Conservation (phyloP, 35 echinoderm and acorn worm genomes). For the Stichopus chloronotus region DNA sequence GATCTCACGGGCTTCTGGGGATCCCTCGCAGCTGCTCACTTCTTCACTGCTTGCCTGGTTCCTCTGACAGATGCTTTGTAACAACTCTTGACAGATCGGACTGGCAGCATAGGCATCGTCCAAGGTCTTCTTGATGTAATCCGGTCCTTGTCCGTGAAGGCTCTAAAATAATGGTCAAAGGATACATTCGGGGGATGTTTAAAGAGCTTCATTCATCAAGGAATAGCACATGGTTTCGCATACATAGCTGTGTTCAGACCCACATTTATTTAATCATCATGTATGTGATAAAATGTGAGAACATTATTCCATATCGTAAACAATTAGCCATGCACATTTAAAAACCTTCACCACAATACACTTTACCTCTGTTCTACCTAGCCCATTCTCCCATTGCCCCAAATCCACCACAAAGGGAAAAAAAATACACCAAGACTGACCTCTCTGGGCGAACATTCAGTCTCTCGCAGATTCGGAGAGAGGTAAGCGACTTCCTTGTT, state of each 20-base stretch:
- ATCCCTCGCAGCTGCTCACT: background rate
- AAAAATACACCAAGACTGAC: background rate
- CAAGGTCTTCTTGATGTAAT: conserved; percentile 67
- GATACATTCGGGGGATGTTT: too few species aligned
- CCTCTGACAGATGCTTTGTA: conserved; percentile 55
- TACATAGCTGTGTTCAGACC: too few species aligned
- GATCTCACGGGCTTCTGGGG: background rate
- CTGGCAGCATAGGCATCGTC: conserved; percentile 61
- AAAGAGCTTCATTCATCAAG: too few species aligned
- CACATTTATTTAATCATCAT: too few species aligned
- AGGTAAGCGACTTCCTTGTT: conserved; percentile 64
- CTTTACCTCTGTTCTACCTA: too few species aligned
- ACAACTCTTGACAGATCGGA: background rate
- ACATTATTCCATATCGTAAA: too few species aligned
- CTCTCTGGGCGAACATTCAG: background rate
- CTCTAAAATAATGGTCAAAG: background rate
- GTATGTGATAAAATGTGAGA: too few species aligned
- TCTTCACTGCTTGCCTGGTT: background rate
- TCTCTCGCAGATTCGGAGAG: conserved; percentile 11
- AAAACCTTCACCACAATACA: too few species aligned
- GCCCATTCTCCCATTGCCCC: too few species aligned
- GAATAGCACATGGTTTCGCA: too few species aligned
- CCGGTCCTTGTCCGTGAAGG: conserved; percentile 65
- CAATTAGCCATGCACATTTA: too few species aligned
- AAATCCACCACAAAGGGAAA: background rate